phyloP scores from a whole-genome alignment of 2,797 vertebrate species.

The Nothura maculosa region DNA sequence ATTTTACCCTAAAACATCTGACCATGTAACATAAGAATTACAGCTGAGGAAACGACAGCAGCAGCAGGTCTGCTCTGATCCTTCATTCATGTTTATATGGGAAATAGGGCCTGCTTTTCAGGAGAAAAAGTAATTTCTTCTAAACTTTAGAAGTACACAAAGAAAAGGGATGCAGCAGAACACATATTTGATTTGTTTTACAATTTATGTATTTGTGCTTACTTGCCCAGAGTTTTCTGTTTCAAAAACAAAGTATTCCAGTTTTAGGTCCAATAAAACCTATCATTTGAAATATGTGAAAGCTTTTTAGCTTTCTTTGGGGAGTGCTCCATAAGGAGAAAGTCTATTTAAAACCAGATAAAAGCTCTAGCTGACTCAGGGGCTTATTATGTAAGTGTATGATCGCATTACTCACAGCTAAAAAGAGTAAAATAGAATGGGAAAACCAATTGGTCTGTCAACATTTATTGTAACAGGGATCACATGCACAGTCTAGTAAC shows the following conservation, averaged over 20 bases:
- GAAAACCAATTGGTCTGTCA: neutral
- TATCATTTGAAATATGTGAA: constrained; percentile 2
- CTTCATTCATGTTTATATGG: rapidly evolving
- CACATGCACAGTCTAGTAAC: neutral
- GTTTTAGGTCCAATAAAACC: constrained; percentile 1
- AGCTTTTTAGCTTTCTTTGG: constrained; percentile 3
- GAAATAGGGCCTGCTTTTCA: rapidly evolving
- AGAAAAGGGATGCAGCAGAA: neutral
- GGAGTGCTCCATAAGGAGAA: neutral
- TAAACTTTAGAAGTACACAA: neutral
- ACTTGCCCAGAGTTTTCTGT: neutral
- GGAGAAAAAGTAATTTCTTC: neutral
- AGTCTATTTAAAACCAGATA: constrained; percentile 40
- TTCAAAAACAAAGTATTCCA: neutral
- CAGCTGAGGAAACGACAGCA: neutral
- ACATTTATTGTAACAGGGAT: neutral
- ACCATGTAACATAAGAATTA: neutral
- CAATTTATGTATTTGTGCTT: neutral
- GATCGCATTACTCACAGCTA: neutral
- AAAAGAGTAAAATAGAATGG: neutral
- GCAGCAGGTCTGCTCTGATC: neutral
- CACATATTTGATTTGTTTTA: neutral
- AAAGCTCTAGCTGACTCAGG: constrained; percentile 47
- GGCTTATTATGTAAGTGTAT: neutral
- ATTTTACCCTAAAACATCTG: neutral